These are phyloP conservation scores for Vanessa atalanta DNA, from an alignment of 1,140 invertebrate species.

Conservation along the genomic window DNA sequence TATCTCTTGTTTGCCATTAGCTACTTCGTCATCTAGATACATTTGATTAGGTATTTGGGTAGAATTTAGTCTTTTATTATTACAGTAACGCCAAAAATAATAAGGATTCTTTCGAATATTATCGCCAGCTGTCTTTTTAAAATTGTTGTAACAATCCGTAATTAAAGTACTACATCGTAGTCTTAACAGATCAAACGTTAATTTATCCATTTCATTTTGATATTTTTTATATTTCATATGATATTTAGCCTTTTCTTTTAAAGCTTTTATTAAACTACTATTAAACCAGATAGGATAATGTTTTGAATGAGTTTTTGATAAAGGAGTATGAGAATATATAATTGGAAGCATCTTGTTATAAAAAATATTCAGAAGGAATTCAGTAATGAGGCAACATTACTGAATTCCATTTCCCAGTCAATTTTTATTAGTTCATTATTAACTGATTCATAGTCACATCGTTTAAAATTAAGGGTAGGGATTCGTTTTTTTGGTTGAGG, in stretches of 20 bases:
- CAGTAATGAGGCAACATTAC: not conserved
- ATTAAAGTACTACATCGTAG: constrained; percentile 17
- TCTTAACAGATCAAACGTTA: constrained; percentile 21
- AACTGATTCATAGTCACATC: constrained; percentile 15
- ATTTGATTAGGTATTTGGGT: not conserved
- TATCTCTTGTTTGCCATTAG: not conserved
- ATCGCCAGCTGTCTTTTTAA: constrained; percentile 13
- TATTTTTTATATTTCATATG: constrained; percentile 31
- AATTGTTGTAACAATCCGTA: constrained; percentile 16
- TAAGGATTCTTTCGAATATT: constrained; percentile 16
- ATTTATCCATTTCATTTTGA: constrained; percentile 21
- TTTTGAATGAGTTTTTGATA: not conserved
- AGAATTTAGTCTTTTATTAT: not conserved
- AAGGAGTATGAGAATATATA: constrained; percentile 26
- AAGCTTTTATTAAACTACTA: constrained; percentile 12
- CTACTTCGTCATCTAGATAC: not conserved
- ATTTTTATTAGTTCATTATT: constrained; percentile 15
- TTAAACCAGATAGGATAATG: constrained; percentile 30
- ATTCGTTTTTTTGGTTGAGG: constrained; percentile 3
- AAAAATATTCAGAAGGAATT: constrained; percentile 25
- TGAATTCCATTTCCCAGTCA: constrained; percentile 18
- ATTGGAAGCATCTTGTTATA: constrained; percentile 20
- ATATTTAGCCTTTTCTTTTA: constrained; percentile 34
- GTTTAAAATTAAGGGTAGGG: constrained; percentile 16
- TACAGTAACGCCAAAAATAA: constrained; percentile 17